Evolutionary conservation across 2,113 vertebrate species (phyloP).

Genomic region (Oxyruncus cristatus): DNA sequence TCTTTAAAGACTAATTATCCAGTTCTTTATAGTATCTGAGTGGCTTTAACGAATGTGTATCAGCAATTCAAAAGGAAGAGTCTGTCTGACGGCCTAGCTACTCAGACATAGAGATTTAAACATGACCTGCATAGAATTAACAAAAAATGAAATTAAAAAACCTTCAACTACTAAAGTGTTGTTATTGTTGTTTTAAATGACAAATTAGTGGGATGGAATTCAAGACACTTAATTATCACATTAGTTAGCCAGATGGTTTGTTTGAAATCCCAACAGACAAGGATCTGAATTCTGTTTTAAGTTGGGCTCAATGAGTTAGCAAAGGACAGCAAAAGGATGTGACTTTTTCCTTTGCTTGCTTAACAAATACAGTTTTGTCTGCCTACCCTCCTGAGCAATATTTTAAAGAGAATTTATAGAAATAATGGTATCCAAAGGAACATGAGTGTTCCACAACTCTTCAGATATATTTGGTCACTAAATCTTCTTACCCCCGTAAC

Average conservation of each 20-base stretch:
- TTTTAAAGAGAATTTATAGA: neutral
- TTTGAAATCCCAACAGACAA: slow-evolving; percentile 32
- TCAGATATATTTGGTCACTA: neutral
- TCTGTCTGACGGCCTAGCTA: neutral
- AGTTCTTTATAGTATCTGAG: neutral
- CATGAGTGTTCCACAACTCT: neutral
- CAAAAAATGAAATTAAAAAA: neutral
- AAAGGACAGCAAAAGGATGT: neutral
- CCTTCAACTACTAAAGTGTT: neutral
- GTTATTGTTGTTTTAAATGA: slow-evolving; percentile 40
- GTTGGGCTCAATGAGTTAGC: neutral
- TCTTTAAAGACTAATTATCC: neutral
- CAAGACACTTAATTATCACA: slow-evolving; percentile 42
- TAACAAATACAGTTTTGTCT: neutral
- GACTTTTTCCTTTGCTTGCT: neutral
- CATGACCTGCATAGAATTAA: neutral
- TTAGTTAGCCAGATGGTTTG: slow-evolving; percentile 34
- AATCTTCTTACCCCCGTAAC: neutral
- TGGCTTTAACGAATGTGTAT: neutral
- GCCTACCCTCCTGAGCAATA: neutral
- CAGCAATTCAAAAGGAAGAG: neutral
- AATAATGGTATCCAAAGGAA: neutral
- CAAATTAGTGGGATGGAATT: slow-evolving; percentile 31
- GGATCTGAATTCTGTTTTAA: slow-evolving; percentile 11
- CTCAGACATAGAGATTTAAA: neutral